Evolutionary conservation across 2,113 vertebrate genomes (phyloP).

Genomic region (Amblyopsis rosae): DNA sequence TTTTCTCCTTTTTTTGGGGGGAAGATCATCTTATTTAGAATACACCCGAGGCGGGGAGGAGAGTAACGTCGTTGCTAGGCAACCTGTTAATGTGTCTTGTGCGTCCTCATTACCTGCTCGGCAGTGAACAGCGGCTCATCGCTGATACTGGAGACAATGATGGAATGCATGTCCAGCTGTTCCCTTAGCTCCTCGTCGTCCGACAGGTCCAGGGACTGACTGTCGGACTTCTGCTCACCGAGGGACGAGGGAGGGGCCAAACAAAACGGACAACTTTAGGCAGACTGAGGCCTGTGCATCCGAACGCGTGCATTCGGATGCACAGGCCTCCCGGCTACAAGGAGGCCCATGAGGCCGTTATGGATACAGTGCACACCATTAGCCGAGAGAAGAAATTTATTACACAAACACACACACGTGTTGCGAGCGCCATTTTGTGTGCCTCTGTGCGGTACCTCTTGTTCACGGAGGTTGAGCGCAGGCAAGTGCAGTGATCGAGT

Average conservation of each 20-base stretch:
- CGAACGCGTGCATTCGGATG: neutral
- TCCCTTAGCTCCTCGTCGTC: conserved; percentile 97
- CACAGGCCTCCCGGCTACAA: neutral
- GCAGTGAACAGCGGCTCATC: conserved; percentile 96
- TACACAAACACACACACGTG: too few species aligned
- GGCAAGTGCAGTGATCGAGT: conserved; percentile 91
- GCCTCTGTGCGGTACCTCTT: conserved; percentile 76
- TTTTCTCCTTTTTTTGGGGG: too few species aligned
- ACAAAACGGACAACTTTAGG: conserved; percentile 1
- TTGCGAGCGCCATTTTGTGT: neutral
- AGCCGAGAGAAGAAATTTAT: neutral
- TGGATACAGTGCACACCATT: neutral
- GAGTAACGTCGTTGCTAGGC: too few species aligned
- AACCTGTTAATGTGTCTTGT: neutral
- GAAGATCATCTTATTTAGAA: too few species aligned
- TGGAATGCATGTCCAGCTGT: conserved; percentile 97
- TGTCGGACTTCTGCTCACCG: conserved; percentile 78
- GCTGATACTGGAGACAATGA: conserved; percentile 92
- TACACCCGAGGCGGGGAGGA: too few species aligned
- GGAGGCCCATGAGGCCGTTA: neutral
- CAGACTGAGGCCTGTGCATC: conserved; percentile 11
- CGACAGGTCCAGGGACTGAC: conserved; percentile 87
- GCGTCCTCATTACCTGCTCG: conserved; percentile 83
- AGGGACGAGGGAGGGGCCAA: neutral
- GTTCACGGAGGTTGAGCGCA: conserved; percentile 88